Base-by-base conservation (phyloP, 2,113 vertebrate genomes). In the Megaptera novaeangliae region DNA sequence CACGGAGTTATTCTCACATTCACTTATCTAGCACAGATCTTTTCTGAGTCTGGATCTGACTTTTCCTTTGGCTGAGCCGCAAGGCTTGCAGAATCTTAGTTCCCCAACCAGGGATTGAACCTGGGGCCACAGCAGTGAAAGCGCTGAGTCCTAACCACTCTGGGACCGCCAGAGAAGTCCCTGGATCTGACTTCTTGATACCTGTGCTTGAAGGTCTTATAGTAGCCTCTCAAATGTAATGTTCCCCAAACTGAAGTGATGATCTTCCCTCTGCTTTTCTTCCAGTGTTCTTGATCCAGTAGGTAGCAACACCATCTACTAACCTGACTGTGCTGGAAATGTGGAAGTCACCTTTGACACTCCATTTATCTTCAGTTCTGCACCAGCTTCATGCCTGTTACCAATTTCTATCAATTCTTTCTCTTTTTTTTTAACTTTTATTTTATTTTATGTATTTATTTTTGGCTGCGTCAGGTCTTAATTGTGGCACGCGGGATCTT, bases 11-110 rank as follows among this genome's bases (percentile, higher is more conserved):
- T 55, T 71, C 66, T 14, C 52, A 92, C 23, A 64, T 63, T 80
- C 55, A 64, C n/a, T 23, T 46, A 66, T 44, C 23, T 63, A 57
- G 49, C 39, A 66, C 31, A 68, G 25, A 49, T 61, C 31, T 88
- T 29, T 72, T 82, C 61, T 55, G 72, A 64, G 29, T 36, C 55
- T 31, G n/a, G 63, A n/a, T 71, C n/a, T 72, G 72, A 86, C 27
- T 18, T 1, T 0, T 1, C 2, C 20, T 77, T 75, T 18, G 52
- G 52, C 52, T 1, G 1, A 52, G 52, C 52, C 52, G 0, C 52
- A 52, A 52, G 52, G 52, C 52, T 52, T 52, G 52, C 0, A 0
- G 52, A 52, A 52, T 52, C 52, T 20, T 49, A 23, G 46, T 78
- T 78, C 29, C 44, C 74, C 17, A 20, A 49, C 75, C 75, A 78